Evolutionary conservation across 2,888 invertebrate species (phyloP), one percentile per base, ranked within the genome.

Genomic region (Polylopha cassiicola): DNA sequence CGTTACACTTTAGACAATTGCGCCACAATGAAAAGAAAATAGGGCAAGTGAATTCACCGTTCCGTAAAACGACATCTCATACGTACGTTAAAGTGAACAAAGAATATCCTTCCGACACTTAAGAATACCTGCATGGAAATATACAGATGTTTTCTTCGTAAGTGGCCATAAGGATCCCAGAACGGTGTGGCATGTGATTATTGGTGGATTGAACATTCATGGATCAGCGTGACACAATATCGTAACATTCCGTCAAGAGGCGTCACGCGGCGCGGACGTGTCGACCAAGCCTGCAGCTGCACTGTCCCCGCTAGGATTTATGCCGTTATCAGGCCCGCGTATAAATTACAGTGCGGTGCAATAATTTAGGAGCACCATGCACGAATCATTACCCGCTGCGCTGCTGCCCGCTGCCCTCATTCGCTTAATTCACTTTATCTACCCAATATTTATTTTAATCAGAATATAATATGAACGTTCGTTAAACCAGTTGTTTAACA

Each of bases 381-480:
- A 80, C 80, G 84, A 79, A 82, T 84, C 81, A 81, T 84, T 84
- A 76, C 85, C 79, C 80, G 74, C 81, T 79, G 82, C 67, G 77
- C 58, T 56, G 60, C 55, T 62, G 65, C 60, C 56, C 58, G 64
- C 52, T 53, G 48, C 50, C 55, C 43, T 46, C 53, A 64, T 65
- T 66, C 65, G 62, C 72, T 78, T 78, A 78, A 80, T 82, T 81
- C 73, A 74, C 71, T 79, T 79, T 80, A 79, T 78, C 73, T 72
- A 64, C 53, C 64, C 61, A 66, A 68, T 65, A 63, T 72, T 75
- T 70, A 69, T 63, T 72, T 67, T 69, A 75, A 77, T 68, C 65
- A 65, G 60, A 58, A 64, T 73, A 74, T 68, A 65, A 75, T 51
- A 55, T 10, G 23, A 3, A 11, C 14, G n/a, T 6, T 15, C 2